These are phyloP conservation scores for Apogon hyalosoma DNA, from an alignment of 2,797 vertebrate species.

Conservation along the genomic window DNA sequence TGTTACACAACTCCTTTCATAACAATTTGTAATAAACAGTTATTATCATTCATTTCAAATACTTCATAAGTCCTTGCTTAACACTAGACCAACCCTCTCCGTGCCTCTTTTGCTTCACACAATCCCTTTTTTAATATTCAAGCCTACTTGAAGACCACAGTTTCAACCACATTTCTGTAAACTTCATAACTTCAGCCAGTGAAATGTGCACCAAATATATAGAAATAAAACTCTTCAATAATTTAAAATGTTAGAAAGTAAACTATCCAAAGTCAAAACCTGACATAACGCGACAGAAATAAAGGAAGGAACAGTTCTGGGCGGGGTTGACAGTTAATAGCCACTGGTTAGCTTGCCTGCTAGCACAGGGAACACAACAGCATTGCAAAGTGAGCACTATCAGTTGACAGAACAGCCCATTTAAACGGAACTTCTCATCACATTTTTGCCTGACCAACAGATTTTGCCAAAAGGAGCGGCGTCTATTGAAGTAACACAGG, in stretches of 20 bases:
- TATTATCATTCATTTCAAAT: conserved; percentile 13
- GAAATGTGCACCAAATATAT: conserved; percentile 79
- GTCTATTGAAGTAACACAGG: conserved; percentile 71
- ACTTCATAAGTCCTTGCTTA: conserved; percentile 17
- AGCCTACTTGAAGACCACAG: conserved; percentile 58
- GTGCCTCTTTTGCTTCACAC: conserved; percentile 18
- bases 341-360: conserved; percentile 78
- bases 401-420: conserved; percentile 75
- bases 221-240: conserved; percentile 80
- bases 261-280: conserved; percentile 68
- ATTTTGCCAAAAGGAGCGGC: conserved; percentile 65
- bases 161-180: conserved; percentile 72
- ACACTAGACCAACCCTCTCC: conserved; percentile 18
- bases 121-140: conserved; percentile 51
- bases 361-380: conserved; percentile 81
- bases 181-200: conserved; percentile 84
- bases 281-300: conserved; percentile 66
- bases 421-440: conserved; percentile 68
- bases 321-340: conserved; percentile 63
- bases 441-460: conserved; percentile 56
- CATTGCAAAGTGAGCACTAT: conserved; percentile 77
- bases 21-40: not conserved
- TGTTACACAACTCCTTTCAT: conserved; percentile 19
- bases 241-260: conserved; percentile 80
- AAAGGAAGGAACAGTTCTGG: conserved; percentile 51